Conservation (phyloP, 2,888 invertebrate species). For the Acronicta psi region DNA sequence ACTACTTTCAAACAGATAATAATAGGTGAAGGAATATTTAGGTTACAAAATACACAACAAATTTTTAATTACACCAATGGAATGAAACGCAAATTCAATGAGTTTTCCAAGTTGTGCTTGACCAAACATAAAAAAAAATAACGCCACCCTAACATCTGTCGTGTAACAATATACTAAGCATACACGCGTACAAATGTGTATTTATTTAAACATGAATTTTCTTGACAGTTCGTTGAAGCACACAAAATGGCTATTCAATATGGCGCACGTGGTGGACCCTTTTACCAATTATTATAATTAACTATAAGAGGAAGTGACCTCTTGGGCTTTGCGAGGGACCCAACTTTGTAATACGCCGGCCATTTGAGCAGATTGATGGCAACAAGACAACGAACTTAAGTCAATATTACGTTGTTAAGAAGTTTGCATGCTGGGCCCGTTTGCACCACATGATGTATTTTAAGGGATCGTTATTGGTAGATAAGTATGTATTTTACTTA, state of each 20-base stretch:
- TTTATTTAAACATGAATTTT: slow-evolving; percentile 45
- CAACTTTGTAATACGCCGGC: slow-evolving; percentile 80
- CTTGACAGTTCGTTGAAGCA: slow-evolving; percentile 47
- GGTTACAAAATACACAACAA: too few relatives aligned
- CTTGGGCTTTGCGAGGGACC: slow-evolving; percentile 76
- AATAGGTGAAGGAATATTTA: too few relatives aligned
- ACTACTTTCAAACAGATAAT: too few relatives aligned
- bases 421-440: slow-evolving; percentile 66
- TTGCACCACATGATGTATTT: not conserved
- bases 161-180: slow-evolving; percentile 2
- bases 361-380: slow-evolving; percentile 85
- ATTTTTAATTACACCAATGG: too few relatives aligned
- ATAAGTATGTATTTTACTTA: not conserved
- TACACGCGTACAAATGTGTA: slow-evolving; percentile 22
- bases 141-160: slow-evolving; percentile 1
- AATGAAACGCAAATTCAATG: not conserved
- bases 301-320: slow-evolving; percentile 87
- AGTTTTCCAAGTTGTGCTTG: not conserved
- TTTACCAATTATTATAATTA: slow-evolving; percentile 87
- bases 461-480: slow-evolving; percentile 10
- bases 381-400: slow-evolving; percentile 84
- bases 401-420: slow-evolving; percentile 73
- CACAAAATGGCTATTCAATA: slow-evolving; percentile 71
- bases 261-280: slow-evolving; percentile 70
- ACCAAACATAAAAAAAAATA: not conserved